These are phyloP conservation scores for Eupsilia transversa DNA, from an alignment of 2,888 invertebrate genomes.

Conservation along the genomic window DNA sequence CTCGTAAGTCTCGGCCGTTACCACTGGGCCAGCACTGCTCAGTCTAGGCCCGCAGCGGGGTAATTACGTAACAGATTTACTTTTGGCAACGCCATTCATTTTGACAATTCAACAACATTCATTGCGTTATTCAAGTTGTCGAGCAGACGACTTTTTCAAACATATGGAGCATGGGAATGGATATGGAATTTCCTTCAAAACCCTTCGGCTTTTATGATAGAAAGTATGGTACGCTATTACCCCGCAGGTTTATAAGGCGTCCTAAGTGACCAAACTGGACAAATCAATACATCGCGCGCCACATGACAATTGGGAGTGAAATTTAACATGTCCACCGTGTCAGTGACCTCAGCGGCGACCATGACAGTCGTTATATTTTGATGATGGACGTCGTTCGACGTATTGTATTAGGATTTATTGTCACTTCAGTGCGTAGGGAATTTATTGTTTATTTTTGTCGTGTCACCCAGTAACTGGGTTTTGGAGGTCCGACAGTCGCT, in stretches of 20 bases:
- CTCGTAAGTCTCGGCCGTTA: no score
- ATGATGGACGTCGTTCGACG: constrained; percentile 9
- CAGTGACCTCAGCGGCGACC: constrained; percentile 39
- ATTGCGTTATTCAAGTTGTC: no score
- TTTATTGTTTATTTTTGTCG: not conserved
- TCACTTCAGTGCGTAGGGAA: not conserved
- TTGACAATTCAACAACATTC: no score
- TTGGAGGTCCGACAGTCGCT: not conserved
- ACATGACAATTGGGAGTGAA: constrained; percentile 51
- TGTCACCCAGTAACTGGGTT: not conserved
- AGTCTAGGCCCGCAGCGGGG: no score
- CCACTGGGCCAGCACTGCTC: no score
- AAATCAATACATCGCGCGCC: constrained; percentile 48
- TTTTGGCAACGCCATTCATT: no score
- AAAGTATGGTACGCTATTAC: not conserved
- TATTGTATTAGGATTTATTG: constrained; percentile 28
- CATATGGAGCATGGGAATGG: not conserved
- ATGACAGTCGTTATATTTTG: constrained; percentile 43
- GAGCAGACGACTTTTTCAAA: not conserved
- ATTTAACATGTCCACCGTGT: constrained; percentile 55
- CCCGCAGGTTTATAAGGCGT: not conserved
- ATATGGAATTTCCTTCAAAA: not conserved
- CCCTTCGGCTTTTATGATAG: not conserved
- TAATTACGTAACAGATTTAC: no score
- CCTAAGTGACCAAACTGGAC: constrained; percentile 7